These are phyloP conservation scores for Delichon dasypus DNA, from an alignment of 2,797 vertebrate genomes.

Conservation along the genomic window DNA sequence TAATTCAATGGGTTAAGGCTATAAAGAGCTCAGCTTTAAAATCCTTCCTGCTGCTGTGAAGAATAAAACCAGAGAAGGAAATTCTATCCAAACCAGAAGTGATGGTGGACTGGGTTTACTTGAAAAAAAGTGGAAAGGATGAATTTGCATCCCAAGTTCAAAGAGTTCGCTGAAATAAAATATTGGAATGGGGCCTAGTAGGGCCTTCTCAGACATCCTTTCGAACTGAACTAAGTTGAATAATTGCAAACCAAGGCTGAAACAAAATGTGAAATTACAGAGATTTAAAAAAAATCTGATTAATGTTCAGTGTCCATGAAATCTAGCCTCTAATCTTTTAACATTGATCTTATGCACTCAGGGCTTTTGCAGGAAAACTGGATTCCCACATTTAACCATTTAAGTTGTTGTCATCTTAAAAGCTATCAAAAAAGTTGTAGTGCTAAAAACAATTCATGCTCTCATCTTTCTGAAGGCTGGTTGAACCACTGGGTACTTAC, in stretches of 20 bases:
- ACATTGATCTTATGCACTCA: neutral
- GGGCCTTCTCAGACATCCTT: neutral
- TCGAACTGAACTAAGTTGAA: neutral
- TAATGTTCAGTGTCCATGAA: fast-evolving
- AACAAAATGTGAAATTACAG: neutral
- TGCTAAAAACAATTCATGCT: neutral
- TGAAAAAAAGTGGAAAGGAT: neutral
- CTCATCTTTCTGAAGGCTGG: neutral
- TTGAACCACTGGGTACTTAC: neutral
- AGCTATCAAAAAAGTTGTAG: neutral
- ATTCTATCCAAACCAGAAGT: neutral
- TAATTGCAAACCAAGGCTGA: neutral
- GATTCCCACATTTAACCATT: neutral
- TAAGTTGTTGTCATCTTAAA: neutral
- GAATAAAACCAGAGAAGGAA: slow-evolving; percentile 14
- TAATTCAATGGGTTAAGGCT: slow-evolving; percentile 24
- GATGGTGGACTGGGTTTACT: neutral
- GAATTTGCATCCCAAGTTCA: neutral
- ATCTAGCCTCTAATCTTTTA: neutral
- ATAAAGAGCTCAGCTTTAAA: slow-evolving; percentile 32
- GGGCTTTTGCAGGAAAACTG: neutral
- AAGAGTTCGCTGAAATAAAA: neutral
- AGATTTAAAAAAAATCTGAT: neutral
- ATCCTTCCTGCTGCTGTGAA: neutral
- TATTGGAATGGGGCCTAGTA: neutral